phyloP scores from a whole-genome alignment of 2,797 vertebrate genomes.

The Gouania willdenowi region DNA sequence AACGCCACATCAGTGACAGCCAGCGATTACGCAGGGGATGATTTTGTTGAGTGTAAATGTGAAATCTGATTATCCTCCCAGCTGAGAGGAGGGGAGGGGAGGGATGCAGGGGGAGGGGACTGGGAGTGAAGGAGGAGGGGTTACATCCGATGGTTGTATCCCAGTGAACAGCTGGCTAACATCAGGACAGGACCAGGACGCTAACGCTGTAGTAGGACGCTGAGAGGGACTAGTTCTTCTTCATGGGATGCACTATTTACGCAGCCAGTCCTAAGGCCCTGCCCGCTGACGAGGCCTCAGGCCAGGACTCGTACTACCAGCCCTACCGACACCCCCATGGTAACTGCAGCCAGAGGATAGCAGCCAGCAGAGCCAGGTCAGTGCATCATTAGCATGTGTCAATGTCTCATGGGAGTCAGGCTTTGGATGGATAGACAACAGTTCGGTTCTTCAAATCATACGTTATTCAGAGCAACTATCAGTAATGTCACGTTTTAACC shows the following conservation, averaged over 20 bases:
- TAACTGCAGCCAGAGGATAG: slow-evolving; percentile 73
- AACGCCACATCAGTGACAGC: slow-evolving; percentile 54
- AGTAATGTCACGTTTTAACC: too few species aligned
- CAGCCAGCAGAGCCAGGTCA: slow-evolving; percentile 69
- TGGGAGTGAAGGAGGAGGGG: too few species aligned
- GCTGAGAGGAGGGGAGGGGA: slow-evolving; percentile 33
- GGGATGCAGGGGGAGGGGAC: slow-evolving; percentile 42
- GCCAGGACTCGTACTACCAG: slow-evolving; percentile 59
- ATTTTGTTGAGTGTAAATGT: slow-evolving; percentile 74
- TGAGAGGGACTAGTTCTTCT: slow-evolving; percentile 58
- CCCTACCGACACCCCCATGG: slow-evolving; percentile 56
- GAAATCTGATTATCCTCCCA: slow-evolving; percentile 76
- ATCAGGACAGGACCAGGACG: slow-evolving; percentile 57
- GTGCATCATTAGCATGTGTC: too few species aligned
- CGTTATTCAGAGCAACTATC: too few species aligned
- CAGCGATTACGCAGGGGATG: slow-evolving; percentile 66
- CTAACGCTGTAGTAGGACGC: slow-evolving; percentile 45
- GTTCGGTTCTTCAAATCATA: too few species aligned
- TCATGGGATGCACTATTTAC: slow-evolving; percentile 80
- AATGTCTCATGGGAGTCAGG: too few species aligned
- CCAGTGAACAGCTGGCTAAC: slow-evolving; percentile 63
- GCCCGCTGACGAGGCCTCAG: slow-evolving; percentile 65
- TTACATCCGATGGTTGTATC: slow-evolving; percentile 69
- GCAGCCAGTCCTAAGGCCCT: slow-evolving; percentile 77
- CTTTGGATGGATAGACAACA: too few species aligned